Conservation (phyloP, 2,113 vertebrate genomes). For the Rhinoderma darwinii region DNA sequence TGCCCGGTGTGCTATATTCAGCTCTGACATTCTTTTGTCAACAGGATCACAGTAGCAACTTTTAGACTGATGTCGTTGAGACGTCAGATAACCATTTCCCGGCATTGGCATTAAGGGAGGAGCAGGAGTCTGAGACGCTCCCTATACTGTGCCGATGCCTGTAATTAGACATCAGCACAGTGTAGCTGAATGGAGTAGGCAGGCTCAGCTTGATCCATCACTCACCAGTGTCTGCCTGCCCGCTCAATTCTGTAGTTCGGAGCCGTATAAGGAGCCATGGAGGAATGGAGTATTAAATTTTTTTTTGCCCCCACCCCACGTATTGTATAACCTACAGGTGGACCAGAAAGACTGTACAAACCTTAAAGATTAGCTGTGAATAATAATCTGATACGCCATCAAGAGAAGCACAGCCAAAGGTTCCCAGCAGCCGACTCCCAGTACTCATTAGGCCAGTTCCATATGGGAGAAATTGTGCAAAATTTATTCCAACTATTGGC, state of each 20-base stretch:
- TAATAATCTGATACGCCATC: constrained; percentile 94
- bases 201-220: no score
- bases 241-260: neutral
- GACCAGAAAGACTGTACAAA: constrained; percentile 56
- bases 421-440: constrained; percentile 86
- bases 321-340: no score
- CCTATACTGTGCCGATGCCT: neutral
- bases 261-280: neutral
- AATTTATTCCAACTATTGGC: constrained; percentile 89
- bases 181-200: neutral
- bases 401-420: constrained; percentile 90
- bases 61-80: no score
- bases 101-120: no score
- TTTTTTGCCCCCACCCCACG: no score
- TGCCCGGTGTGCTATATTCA: no score
- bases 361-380: constrained; percentile 94
- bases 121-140: no score
- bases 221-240: neutral
- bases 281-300: no score
- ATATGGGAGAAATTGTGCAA: constrained; percentile 91
- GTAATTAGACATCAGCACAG: neutral
- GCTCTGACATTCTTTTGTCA: no score
- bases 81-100: no score
- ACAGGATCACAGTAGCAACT: no score
- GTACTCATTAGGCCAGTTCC: constrained; percentile 85